Percentiles rank a stretch among this genome's conserved stretches.
Evolutionary conservation across 92 coral and sea anemone species (phyloP).

Genomic region (Umimayanthus kanabou): DNA sequence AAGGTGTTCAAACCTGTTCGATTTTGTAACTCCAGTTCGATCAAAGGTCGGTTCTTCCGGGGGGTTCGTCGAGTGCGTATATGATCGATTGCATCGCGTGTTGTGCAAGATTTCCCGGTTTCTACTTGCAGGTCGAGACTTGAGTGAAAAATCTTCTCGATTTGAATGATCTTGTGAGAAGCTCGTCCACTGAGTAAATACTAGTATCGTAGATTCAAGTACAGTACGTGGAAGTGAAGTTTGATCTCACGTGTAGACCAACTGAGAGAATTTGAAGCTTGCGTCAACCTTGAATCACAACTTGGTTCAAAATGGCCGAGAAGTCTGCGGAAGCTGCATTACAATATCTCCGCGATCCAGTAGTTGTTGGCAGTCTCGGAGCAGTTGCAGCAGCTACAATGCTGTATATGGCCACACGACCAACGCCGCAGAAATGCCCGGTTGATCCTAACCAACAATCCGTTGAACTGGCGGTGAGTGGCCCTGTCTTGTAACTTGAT

Average conservation of each 20-base stretch:
- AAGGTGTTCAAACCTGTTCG: background rate
- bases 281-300: background rate
- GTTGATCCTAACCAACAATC: conserved; percentile 82
- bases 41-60: conserved; percentile 19
- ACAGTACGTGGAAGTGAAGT: background rate
- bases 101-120: background rate
- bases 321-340: conserved; percentile 70
- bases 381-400: conserved; percentile 71
- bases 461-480: conserved; percentile 74
- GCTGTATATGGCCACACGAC: conserved; percentile 72
- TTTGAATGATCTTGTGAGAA: background rate
- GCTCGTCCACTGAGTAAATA: background rate
- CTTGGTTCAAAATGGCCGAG: conserved; percentile 57
- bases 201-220: background rate
- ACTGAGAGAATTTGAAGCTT: background rate
- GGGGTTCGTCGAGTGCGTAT: background rate
- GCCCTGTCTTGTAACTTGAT: background rate
- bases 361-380: conserved; percentile 79
- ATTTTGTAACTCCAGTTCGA: background rate
- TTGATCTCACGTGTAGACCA: background rate
- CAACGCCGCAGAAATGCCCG: conserved; percentile 75
- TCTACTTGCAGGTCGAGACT: background rate
- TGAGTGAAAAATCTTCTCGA: no score
- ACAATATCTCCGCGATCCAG: conserved; percentile 80
- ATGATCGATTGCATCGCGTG: background rate